Base-by-base conservation (phyloP, 2,888 invertebrate genomes). In the Julus scanicus region DNA sequence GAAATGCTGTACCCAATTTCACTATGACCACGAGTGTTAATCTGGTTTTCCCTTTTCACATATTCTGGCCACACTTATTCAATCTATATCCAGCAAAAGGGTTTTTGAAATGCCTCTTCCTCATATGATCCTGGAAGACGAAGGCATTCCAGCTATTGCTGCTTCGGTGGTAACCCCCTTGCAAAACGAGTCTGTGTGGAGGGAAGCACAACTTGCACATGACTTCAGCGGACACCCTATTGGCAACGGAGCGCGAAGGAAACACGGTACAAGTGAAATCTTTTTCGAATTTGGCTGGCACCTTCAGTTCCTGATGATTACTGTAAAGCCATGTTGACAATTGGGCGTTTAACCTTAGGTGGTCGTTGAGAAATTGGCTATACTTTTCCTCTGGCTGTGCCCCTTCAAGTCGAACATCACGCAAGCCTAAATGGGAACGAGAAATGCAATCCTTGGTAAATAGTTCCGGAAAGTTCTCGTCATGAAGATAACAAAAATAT, bases 261-360 rank as follows among this genome's bases (percentile, higher is more conserved):
- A 71, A 71, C 71, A 71, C 71, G 71, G 29, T 71, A n/a, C 71
- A 71, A 71, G 29, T 71, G 29, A 71, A 71, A 71, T 71, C 71
- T 29, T 5, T 29, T 11, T 71, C 71, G 71, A 71, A 71, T 71
- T 71, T 29, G 71, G 29, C 71, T 71, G 71, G 71, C 71, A 71
- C 71, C 71, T 71, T 71, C 71, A 71, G 71, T 71, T 71, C 71
- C 71, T 71, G 71, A 29, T 71, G 71, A 71, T 71, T 71, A 71
- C 71, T 71, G 71, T 71, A 71, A 29, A 71, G 71, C 71, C 71
- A 71, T 13, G 71, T 71, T 29, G 71, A 71, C 71, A 71, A 71
- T 71, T 71, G 71, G 29, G 71, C 71, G 71, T 29, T 71, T 71
- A 71, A 71, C 71, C 71, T 71, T 3, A 71, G 71, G 29, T 71